Evolutionary conservation across 2,113 vertebrate genomes (phyloP).

Genomic region (Oxyura jamaicensis): DNA sequence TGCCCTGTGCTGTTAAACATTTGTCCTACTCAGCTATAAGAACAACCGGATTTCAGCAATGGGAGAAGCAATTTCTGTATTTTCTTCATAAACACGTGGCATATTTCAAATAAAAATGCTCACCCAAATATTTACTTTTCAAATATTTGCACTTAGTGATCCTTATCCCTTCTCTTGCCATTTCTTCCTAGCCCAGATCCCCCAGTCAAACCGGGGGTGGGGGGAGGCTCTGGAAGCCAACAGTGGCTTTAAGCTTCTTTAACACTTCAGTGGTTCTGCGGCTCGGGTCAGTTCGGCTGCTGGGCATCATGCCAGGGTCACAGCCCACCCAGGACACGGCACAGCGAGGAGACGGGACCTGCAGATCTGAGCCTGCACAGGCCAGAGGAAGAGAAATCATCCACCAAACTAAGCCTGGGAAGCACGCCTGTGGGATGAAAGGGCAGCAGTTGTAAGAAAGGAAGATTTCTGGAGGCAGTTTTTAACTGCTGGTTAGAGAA

Average conservation of each 20-base stretch:
- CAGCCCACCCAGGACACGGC: background rate
- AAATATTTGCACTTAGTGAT: background rate
- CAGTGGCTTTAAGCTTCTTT: constrained; percentile 12
- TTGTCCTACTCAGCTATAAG: background rate
- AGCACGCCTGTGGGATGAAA: background rate
- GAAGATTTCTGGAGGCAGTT: background rate
- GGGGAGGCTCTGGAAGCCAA: background rate
- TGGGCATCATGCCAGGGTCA: background rate
- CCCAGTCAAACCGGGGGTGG: background rate
- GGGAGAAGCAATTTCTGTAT: background rate
- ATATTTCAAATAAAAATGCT: constrained; percentile 11
- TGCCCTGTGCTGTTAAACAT: background rate
- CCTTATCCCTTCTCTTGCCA: background rate
- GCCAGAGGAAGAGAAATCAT: background rate
- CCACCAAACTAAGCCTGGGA: background rate
- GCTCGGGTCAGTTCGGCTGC: background rate
- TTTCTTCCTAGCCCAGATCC: constrained; percentile 12
- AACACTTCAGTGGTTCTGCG: background rate
- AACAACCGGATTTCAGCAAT: background rate
- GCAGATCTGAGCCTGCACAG: background rate
- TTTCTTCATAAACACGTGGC: background rate
- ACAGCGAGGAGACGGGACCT: background rate
- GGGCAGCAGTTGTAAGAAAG: background rate
- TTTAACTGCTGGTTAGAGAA: background rate
- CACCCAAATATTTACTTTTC: constrained; percentile 2